Conservation (phyloP, 2,113 vertebrate genomes). For the Paraplagusia blochii region DNA sequence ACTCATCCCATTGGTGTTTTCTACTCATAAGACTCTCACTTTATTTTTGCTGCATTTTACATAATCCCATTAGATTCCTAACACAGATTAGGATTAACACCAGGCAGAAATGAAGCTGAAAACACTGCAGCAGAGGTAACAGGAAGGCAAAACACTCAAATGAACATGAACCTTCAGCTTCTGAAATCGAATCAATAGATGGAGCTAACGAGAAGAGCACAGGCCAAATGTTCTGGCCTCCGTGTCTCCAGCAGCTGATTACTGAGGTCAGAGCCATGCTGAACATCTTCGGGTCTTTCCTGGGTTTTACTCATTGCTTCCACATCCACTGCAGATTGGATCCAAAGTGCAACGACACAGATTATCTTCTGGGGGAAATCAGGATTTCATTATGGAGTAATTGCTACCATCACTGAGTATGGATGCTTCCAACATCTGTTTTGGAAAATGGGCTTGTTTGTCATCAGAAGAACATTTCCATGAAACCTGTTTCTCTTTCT, state of each 20-base stretch:
- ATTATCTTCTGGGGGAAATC: conserved; percentile 3
- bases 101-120: conserved; percentile 1
- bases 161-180: background rate
- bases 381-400: background rate
- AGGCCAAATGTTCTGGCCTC: background rate
- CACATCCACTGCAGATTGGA: conserved; percentile 2
- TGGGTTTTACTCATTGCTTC: background rate
- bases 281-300: background rate
- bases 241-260: background rate
- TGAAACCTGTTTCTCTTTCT: background rate
- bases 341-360: conserved; percentile 12
- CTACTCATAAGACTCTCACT: background rate
- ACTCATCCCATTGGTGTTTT: background rate
- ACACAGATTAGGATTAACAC: background rate
- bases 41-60: background rate
- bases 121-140: background rate
- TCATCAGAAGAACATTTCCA: conserved; percentile 10
- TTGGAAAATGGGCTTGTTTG: conserved; percentile 10
- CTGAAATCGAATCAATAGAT: background rate
- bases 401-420: background rate
- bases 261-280: background rate
- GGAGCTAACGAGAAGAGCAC: background rate
- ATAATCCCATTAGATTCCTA: background rate
- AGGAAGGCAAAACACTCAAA: background rate
- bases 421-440: conserved; percentile 1